Base-by-base conservation (phyloP, 2,113 vertebrate species). In the Spermophilus dauricus region DNA sequence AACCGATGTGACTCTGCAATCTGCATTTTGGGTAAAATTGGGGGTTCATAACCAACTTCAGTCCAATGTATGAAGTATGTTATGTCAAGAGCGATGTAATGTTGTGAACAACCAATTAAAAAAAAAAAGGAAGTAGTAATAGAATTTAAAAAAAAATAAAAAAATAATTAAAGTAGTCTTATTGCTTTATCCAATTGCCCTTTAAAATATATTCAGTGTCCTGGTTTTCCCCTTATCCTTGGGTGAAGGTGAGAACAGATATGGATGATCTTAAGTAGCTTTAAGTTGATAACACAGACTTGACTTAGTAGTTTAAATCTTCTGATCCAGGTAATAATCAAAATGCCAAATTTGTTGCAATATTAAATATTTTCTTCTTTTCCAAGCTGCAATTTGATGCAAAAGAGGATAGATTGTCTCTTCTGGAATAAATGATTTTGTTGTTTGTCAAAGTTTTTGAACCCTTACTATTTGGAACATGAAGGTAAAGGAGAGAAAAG, bases 231-330 rank as follows among this genome's bases (percentile, higher is more conserved):
- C 24, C 26, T 48, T 30, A 70, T 28, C 39, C 10, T 16, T 65
- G 30, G 18, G 72, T 58, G 37, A 22, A 70, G 51, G n/a, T 11
- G 26, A 37, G 2, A 16, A 26, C 16, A 53, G 67, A 24, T 42
- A 39, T 18, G 69, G 18, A 37, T 18, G 37, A 45, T 63, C 32
- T 86, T 76, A 13, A 28, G 24, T 61, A 80, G 61, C 20, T 86
- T 89, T 72, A 45, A 37, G 65, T 82, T 91, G 53, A 24, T 58
- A 69, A 89, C 22, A 48, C 11, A 17, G 24, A 34, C 11, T 87
- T 93, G 72, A 89, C 51, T 85, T 84, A 56, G 69, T 83, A n/a
- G 1, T 80, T 73, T 84, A 88, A 80, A 67, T 67, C 72, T 80
- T 72, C 37, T 85, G 39, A 28, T 84, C 9, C 32, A 73, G 65